These are phyloP conservation scores for Actinernus sp. DNA, from an alignment of 92 coral and sea anemone species.

Conservation along the genomic window DNA sequence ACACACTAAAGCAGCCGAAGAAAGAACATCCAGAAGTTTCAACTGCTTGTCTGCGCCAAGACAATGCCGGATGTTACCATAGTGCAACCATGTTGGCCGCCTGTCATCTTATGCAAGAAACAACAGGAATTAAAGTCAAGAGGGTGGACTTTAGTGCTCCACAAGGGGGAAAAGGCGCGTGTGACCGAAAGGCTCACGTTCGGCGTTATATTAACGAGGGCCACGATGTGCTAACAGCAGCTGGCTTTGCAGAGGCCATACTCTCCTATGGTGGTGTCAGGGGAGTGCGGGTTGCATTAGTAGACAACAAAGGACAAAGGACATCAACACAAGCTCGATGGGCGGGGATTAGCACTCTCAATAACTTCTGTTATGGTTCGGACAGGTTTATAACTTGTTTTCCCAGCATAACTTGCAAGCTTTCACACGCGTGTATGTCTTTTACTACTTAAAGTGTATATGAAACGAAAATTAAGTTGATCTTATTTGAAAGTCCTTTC, in stretches of 20 bases:
- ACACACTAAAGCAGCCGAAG: slow-evolving; percentile 8
- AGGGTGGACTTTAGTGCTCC: slow-evolving; percentile 55
- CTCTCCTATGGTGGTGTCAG: slow-evolving; percentile 50
- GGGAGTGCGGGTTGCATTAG: slow-evolving; percentile 56
- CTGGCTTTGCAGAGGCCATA: slow-evolving; percentile 44
- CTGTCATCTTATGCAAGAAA: slow-evolving; percentile 12
- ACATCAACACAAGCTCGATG: slow-evolving; percentile 16
- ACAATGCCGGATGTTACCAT: slow-evolving; percentile 47
- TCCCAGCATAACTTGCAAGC: too few species aligned
- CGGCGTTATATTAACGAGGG: slow-evolving; percentile 53
- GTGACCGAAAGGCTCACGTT: slow-evolving; percentile 51
- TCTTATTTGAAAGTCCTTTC: too few species aligned
- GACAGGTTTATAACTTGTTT: slow-evolving; percentile 13
- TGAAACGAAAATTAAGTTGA: too few species aligned
- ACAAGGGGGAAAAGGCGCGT: slow-evolving; percentile 56
- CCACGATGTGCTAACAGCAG: slow-evolving; percentile 23
- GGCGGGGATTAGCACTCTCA: slow-evolving; percentile 43
- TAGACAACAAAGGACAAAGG: background rate
- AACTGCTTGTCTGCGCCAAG: slow-evolving; percentile 32
- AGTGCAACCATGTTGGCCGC: slow-evolving; percentile 29
- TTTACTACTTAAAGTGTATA: too few species aligned
- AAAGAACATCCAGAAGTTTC: slow-evolving; percentile 27
- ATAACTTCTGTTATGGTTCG: slow-evolving; percentile 34
- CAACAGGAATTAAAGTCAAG: slow-evolving; percentile 28
- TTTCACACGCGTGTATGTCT: too few species aligned